Evolutionary conservation across 2,113 vertebrate species (phyloP).

Genomic region (Zapornia atra): DNA sequence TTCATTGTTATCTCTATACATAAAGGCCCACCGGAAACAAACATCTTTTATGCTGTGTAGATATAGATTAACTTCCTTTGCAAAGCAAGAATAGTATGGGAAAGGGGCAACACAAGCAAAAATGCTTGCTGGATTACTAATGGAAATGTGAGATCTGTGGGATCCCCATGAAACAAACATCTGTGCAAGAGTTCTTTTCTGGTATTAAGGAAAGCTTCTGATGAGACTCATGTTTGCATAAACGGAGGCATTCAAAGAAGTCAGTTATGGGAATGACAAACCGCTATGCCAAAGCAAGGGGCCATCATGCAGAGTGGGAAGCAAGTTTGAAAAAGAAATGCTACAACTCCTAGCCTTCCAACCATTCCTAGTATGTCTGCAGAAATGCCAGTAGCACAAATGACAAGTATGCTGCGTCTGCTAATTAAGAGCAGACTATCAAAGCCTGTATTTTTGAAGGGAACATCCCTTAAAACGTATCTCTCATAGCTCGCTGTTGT

Average conservation of each 20-base stretch:
- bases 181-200: background rate
- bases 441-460: background rate
- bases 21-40: background rate
- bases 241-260: background rate
- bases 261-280: background rate
- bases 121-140: background rate
- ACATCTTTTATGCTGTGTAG: background rate
- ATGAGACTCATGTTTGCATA: background rate
- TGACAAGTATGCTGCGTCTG: background rate
- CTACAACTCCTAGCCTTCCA: background rate
- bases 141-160: background rate
- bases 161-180: background rate
- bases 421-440: background rate
- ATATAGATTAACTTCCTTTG: background rate
- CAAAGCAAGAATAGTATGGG: background rate
- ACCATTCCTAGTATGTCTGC: background rate
- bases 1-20: background rate
- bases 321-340: background rate
- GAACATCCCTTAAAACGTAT: background rate
- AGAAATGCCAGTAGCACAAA: background rate
- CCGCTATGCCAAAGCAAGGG: background rate
- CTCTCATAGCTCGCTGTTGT: accelerated
- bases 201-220: background rate
- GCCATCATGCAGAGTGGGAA: background rate
- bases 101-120: background rate